These are phyloP conservation scores for Tyria jacobaeae DNA, from an alignment of 2,888 invertebrate genomes.

Conservation along the genomic window DNA sequence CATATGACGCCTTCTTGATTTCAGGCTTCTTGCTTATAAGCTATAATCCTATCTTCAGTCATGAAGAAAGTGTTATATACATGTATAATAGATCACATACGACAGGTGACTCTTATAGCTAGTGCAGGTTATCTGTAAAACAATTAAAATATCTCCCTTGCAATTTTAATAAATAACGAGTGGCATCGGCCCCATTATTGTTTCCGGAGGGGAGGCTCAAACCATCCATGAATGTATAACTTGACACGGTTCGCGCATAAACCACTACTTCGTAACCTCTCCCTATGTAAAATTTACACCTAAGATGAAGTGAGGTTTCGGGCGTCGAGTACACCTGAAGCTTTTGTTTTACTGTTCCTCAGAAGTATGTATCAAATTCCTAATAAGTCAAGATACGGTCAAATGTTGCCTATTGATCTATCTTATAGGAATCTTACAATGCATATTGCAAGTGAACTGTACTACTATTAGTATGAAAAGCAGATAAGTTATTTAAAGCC, in stretches of 20 bases:
- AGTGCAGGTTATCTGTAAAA: conserved; percentile 17
- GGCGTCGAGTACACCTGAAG: conserved; percentile 6
- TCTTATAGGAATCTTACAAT: no score
- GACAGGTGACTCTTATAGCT: neutral
- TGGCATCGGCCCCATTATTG: conserved; percentile 48
- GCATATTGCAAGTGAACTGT: no score
- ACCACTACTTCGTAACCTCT: conserved; percentile 40
- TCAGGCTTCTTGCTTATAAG: no score
- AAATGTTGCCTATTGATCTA: no score
- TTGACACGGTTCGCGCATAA: conserved; percentile 41
- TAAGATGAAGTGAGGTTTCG: conserved; percentile 28
- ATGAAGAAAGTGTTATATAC: no score
- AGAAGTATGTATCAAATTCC: neutral
- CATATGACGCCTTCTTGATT: no score
- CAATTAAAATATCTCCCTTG: conserved; percentile 25
- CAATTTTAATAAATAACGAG: conserved; percentile 43
- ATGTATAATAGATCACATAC: no score
- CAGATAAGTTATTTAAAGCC: no score
- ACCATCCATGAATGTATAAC: conserved; percentile 44
- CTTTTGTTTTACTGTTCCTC: neutral
- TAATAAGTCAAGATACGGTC: no score
- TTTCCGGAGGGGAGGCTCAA: conserved; percentile 39
- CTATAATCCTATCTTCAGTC: no score
- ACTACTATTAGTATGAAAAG: no score
- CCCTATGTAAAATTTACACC: conserved; percentile 41